Evolutionary conservation across 2,888 invertebrate species (phyloP), one percentile per base, ranked within the genome.

Genomic region (Orthosia gothica): DNA sequence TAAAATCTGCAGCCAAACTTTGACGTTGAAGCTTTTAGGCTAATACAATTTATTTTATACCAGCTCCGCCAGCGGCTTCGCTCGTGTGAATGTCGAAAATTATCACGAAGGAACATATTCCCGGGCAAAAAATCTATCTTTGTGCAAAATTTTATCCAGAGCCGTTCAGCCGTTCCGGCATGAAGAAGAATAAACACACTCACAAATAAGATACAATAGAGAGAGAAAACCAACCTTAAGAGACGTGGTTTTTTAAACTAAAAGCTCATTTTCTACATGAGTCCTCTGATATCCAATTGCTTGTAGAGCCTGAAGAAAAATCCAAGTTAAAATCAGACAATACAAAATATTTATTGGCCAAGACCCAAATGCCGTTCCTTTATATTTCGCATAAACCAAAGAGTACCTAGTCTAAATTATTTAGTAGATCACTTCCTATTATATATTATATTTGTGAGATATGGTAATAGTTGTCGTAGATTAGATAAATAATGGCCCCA

Each of bases 401-500:
- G 18, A 59, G n/a, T 49, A 47, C 13, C n/a, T 50, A 52, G 11
- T 9, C 69, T 26, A 52, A 76, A 81, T 69, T 76, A 81, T 76
- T 82, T 64, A 52, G 49, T 68, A 55, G 54, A 81, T 64, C 49
- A 61, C 26, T 57, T 71, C 15, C 40, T 49, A 59, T 65, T 61
- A 57, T 76, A 52, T 70, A 66, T 82, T 76, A 52, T 70, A 66
- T 82, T 77, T 20, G 32, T 26, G 55, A 78, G 78, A 67, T 82
- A 78, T 72, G 63, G 54, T 64, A 67, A 79, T 64, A 52, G 67
- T 40, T 59, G 16, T 50, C 58, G 26, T 79, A 58, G 63, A 72
- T 83, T 61, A 5, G 58, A 58, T 45, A 73, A 83, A 68, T 73
- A 55, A 78, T 65, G 47, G 49, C 45, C 18, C 45, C 67, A 0